Evolutionary conservation across 2,797 vertebrate species (phyloP).

Genomic region (Chaetophractus vellerosus): DNA sequence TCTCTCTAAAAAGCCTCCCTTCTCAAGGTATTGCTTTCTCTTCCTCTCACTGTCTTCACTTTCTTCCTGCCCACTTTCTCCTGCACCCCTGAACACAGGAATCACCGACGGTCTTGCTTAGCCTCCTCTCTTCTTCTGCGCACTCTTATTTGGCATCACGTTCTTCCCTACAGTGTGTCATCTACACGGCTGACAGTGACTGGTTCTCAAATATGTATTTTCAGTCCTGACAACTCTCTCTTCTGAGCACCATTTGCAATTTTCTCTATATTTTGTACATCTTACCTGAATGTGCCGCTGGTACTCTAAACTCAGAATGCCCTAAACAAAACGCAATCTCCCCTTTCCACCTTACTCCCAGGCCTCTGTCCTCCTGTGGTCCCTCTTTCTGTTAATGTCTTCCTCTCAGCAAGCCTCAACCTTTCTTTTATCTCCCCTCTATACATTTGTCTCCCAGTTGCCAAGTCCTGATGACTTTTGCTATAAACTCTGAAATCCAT

Average conservation of each 20-base stretch:
- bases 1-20: background rate
- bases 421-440: background rate
- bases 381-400: background rate
- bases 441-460: background rate
- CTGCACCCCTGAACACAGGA: accelerated
- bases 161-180: background rate
- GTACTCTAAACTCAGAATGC: background rate
- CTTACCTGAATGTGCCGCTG: background rate
- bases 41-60: background rate
- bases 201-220: background rate
- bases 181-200: background rate
- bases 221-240: background rate
- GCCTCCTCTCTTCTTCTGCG: background rate
- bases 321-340: background rate
- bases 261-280: background rate
- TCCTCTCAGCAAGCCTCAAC: background rate
- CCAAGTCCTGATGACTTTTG: background rate
- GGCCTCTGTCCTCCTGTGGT: accelerated
- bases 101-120: background rate
- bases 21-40: background rate
- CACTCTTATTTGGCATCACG: background rate
- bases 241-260: background rate
- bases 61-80: background rate
- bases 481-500: background rate
- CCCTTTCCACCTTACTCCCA: background rate